These are phyloP conservation scores for Sicus ferrugineus DNA, from an alignment of 2,888 invertebrate genomes.

Conservation along the genomic window DNA sequence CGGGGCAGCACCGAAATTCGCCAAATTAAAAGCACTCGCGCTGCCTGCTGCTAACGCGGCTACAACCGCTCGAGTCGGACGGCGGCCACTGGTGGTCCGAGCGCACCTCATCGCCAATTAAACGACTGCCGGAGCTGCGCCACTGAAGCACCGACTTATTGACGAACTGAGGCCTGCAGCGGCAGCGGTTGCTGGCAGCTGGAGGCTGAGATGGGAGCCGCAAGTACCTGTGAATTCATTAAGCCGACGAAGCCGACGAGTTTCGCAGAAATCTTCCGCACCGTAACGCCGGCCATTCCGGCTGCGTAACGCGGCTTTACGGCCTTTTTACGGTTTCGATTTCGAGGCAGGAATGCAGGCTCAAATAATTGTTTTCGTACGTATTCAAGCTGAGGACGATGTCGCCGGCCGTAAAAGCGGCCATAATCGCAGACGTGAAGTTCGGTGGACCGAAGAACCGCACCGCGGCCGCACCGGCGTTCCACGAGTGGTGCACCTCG, in stretches of 20 bases:
- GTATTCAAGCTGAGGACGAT: not conserved
- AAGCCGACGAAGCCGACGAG: too few species aligned
- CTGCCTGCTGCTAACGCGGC: too few species aligned
- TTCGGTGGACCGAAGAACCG: not conserved
- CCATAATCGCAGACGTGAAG: not conserved
- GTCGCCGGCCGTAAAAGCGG: not conserved
- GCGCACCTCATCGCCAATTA: not conserved
- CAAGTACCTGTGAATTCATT: too few species aligned
- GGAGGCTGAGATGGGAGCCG: too few species aligned
- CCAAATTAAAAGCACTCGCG: too few species aligned
- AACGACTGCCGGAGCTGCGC: not conserved
- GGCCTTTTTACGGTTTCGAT: not conserved
- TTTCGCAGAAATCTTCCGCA: not conserved
- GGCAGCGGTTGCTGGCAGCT: not conserved
- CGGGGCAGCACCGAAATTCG: too few species aligned
- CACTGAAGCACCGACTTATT: not conserved
- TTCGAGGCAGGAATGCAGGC: not conserved
- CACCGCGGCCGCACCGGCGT: not conserved
- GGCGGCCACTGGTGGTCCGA: too few species aligned
- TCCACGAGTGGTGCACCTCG: not conserved
- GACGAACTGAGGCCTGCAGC: not conserved
- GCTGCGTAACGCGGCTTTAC: not conserved
- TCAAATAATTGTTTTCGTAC: not conserved
- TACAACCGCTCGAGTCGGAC: too few species aligned
- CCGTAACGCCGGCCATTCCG: too few species aligned